Percentiles rank a stretch among this genome's conserved stretches.
Evolutionary conservation across 1,140 invertebrate genomes (phyloP).

Genomic region (Drosophila asahinai): DNA sequence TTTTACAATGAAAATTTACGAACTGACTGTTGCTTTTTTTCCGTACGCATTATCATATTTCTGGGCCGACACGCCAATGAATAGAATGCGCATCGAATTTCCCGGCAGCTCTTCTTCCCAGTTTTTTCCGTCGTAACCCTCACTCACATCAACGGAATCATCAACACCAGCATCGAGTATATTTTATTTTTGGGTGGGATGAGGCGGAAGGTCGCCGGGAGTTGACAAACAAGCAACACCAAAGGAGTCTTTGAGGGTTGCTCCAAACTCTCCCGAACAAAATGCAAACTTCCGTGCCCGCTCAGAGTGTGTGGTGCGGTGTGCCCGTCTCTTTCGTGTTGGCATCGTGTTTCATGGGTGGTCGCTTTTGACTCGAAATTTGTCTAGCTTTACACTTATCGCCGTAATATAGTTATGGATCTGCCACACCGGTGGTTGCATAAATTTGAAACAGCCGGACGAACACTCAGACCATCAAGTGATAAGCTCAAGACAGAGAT

Average conservation of each 20-base stretch:
- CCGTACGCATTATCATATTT: conserved; percentile 78
- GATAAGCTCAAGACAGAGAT: conserved; percentile 33
- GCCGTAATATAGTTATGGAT: conserved; percentile 75
- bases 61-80: conserved; percentile 73
- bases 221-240: conserved; percentile 85
- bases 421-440: conserved; percentile 65
- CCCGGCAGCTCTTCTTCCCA: conserved; percentile 51
- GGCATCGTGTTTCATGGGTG: conserved; percentile 61
- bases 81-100: conserved; percentile 82
- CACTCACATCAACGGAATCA: conserved; percentile 78
- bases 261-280: conserved; percentile 52
- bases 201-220: conserved; percentile 57
- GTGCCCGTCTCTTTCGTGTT: conserved; percentile 8
- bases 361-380: conserved; percentile 70
- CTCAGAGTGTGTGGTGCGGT: conserved; percentile 1
- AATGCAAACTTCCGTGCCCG: conserved; percentile 71
- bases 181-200: conserved; percentile 3
- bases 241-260: conserved; percentile 61
- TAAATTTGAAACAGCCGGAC: conserved; percentile 73
- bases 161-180: conserved; percentile 72
- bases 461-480: conserved; percentile 27
- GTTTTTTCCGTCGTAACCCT: conserved; percentile 50
- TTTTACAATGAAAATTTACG: conserved; percentile 81
- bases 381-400: conserved; percentile 74
- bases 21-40: conserved; percentile 80